These are phyloP conservation scores for Drosophila bocqueti DNA, from an alignment of 1,140 invertebrate species.

Conservation along the genomic window DNA sequence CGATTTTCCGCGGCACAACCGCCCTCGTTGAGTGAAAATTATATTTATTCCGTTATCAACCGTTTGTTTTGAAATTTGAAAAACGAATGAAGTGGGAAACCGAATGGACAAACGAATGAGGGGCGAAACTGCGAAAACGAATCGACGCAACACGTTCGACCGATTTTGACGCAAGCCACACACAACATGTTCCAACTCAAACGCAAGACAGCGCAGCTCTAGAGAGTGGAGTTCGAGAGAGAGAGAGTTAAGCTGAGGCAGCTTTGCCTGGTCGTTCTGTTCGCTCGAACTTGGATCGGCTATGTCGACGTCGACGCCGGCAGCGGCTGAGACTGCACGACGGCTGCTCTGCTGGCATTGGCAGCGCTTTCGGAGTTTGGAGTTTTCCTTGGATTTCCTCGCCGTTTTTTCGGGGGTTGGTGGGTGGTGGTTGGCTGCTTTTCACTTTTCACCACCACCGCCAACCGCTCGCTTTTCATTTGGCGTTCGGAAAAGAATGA, in stretches of 20 bases:
- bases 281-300: too few species aligned
- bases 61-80: too few species aligned
- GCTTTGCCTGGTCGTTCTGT: constrained; percentile 5
- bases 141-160: too few species aligned
- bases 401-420: constrained; percentile 40
- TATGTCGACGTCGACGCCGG: constrained; percentile 6
- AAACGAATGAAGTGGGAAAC: too few species aligned
- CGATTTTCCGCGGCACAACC: constrained; percentile 7
- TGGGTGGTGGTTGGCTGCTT: constrained; percentile 73
- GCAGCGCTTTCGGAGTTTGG: constrained; percentile 32
- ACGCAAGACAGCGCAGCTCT: too few species aligned
- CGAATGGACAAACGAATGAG: too few species aligned
- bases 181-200: too few species aligned
- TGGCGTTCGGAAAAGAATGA: constrained; percentile 55
- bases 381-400: constrained; percentile 3
- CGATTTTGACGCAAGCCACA: too few species aligned
- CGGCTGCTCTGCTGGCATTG: constrained; percentile 31
- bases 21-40: background rate
- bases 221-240: too few species aligned
- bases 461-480: constrained; percentile 72
- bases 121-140: too few species aligned
- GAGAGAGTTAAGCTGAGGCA: background rate
- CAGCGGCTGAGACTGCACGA: background rate
- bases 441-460: constrained; percentile 77
- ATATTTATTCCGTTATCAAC: too few species aligned